Conservation (phyloP, 2,113 vertebrate species). For the Forbesichthys papilliferus region DNA sequence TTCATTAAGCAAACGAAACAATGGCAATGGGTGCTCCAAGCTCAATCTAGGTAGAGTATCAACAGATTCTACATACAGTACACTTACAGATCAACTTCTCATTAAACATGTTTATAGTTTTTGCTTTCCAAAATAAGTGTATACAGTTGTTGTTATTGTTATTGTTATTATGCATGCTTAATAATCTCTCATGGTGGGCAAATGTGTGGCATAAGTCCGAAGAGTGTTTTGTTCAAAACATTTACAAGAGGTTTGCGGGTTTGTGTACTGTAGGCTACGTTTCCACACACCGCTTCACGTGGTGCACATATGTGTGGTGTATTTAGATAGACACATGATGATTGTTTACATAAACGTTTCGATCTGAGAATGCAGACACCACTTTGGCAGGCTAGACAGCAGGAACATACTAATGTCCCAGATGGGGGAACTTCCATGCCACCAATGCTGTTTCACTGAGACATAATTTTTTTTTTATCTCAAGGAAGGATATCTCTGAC, state of each 20-base stretch:
- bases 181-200: slow-evolving; percentile 32
- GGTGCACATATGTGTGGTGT: slow-evolving; percentile 44
- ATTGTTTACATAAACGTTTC: slow-evolving; percentile 46
- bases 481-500: slow-evolving; percentile 95
- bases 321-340: slow-evolving; percentile 24
- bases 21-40: slow-evolving; percentile 85
- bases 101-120: not conserved
- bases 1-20: slow-evolving; percentile 76
- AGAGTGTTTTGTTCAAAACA: slow-evolving; percentile 48
- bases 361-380: slow-evolving; percentile 42
- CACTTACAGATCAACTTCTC: not conserved
- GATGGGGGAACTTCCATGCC: slow-evolving; percentile 27
- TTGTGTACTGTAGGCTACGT: slow-evolving; percentile 46
- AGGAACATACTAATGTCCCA: slow-evolving; percentile 59
- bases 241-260: slow-evolving; percentile 37
- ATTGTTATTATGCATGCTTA: not conserved
- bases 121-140: not conserved
- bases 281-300: slow-evolving; percentile 56
- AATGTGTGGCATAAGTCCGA: slow-evolving; percentile 41
- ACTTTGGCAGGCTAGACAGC: slow-evolving; percentile 52
- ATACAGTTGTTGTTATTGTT: not conserved
- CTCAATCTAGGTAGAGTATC: slow-evolving; percentile 89
- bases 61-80: not conserved
- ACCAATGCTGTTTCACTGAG: slow-evolving; percentile 30
- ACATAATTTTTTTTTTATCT: slow-evolving; percentile 43